Evolutionary conservation across 1,140 invertebrate species (phyloP).

Genomic region (Ips typographus): DNA sequence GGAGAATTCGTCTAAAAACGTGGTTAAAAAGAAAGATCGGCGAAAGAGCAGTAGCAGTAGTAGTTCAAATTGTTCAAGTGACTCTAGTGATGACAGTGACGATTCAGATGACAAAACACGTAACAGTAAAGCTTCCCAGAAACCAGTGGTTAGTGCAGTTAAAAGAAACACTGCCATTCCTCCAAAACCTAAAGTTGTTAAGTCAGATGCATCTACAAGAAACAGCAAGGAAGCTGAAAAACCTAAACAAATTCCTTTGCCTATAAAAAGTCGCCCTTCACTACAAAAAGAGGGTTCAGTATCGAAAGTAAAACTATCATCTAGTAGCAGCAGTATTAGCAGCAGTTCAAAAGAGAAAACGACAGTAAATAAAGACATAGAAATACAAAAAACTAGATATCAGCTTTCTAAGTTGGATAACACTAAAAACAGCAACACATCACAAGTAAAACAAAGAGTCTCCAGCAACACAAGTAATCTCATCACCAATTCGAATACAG

Average conservation of each 20-base stretch:
- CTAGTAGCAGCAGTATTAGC: slow-evolving; percentile 11
- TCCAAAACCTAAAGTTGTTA: neutral
- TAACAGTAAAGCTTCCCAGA: slow-evolving; percentile 25
- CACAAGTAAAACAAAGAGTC: neutral
- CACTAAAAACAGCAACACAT: neutral
- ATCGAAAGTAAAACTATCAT: slow-evolving; percentile 14
- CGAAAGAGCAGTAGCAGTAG: slow-evolving; percentile 28
- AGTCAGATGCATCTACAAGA: neutral
- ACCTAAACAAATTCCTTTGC: slow-evolving; percentile 23
- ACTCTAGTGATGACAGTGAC: slow-evolving; percentile 39
- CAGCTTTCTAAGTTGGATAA: neutral
- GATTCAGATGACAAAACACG: slow-evolving; percentile 44
- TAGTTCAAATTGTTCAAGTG: slow-evolving; percentile 34
- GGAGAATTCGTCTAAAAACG: neutral
- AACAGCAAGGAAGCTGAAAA: slow-evolving; percentile 11
- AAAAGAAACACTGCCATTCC: neutral
- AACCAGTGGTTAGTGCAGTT: neutral
- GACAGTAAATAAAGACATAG: neutral
- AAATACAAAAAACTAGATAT: slow-evolving; percentile 7
- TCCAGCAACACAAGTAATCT: slow-evolving; percentile 1
- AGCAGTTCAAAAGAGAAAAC: slow-evolving; percentile 12
- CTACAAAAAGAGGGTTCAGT: neutral
- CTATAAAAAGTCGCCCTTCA: slow-evolving; percentile 14
- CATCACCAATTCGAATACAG: slow-evolving; percentile 1
- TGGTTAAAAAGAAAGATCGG: slow-evolving; percentile 7